A percentile compares a stretch with the other conserved stretches of the same genome.
These are phyloP conservation scores for Rhadinocentrus ornatus DNA, from an alignment of 2,797 vertebrate species.

Conservation along the genomic window DNA sequence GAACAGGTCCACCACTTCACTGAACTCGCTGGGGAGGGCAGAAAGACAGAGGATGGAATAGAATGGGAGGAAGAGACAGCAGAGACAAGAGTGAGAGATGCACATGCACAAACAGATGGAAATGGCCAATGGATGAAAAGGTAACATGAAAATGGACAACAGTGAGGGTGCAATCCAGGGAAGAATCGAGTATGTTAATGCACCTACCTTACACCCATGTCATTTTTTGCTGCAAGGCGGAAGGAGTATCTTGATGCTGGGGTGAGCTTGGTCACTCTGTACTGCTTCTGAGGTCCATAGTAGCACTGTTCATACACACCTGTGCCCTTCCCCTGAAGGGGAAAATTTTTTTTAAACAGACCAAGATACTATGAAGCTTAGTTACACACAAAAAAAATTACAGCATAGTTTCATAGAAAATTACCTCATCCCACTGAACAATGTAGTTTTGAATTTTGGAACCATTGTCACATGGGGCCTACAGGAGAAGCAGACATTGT, in stretches of 20 bases:
- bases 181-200: neutral
- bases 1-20: slow-evolving; percentile 95
- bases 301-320: slow-evolving; percentile 93
- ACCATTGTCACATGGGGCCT: slow-evolving; percentile 96
- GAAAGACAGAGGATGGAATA: slow-evolving; percentile 55
- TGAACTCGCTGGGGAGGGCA: slow-evolving; percentile 88
- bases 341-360: too few species aligned
- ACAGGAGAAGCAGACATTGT: slow-evolving; percentile 13
- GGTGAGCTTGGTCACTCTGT: slow-evolving; percentile 93
- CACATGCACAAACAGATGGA: slow-evolving; percentile 43
- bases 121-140: slow-evolving; percentile 59
- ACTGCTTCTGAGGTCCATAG: slow-evolving; percentile 93
- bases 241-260: slow-evolving; percentile 96
- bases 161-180: slow-evolving; percentile 22
- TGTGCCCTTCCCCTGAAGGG: slow-evolving; percentile 89
- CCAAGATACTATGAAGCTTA: neutral
- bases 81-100: slow-evolving; percentile 53
- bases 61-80: slow-evolving; percentile 48
- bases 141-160: slow-evolving; percentile 56
- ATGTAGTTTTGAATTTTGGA: slow-evolving; percentile 96
- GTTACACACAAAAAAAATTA: neutral
- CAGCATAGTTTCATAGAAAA: neutral
- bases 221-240: slow-evolving; percentile 96
- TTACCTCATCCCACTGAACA: slow-evolving; percentile 97
- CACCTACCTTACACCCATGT: slow-evolving; percentile 92